A percentile compares a stretch with the other conserved stretches of the same genome.
phyloP scores from a whole-genome alignment of 2,113 vertebrate species.

The Nannospalax galili region DNA sequence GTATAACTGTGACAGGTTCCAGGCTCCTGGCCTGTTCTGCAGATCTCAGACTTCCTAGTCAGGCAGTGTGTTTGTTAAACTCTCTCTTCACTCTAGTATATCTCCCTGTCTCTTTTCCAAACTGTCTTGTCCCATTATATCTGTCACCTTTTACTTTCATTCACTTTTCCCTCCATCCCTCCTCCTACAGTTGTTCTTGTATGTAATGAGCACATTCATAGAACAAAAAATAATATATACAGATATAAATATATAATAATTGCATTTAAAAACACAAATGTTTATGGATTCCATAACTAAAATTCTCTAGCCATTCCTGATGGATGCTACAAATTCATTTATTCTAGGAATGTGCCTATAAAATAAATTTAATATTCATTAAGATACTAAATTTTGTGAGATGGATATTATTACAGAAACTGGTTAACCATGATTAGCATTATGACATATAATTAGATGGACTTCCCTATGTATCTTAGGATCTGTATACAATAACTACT shows the following conservation, averaged over 20 bases:
- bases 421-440: neutral
- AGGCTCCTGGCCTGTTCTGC: neutral
- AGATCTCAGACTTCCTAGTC: neutral
- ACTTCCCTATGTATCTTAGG: no score
- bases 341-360: no score
- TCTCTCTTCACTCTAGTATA: neutral
- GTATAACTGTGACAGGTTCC: neutral
- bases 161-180: no score
- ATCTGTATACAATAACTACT: neutral
- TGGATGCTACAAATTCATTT: neutral
- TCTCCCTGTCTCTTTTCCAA: neutral
- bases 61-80: neutral
- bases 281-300: neutral
- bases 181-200: neutral
- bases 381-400: neutral
- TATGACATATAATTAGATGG: neutral
- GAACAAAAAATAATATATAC: neutral
- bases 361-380: no score
- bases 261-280: neutral
- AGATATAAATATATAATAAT: neutral
- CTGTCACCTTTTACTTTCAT: neutral
- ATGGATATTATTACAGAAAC: no score
- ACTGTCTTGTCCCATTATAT: no score
- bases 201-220: neutral
- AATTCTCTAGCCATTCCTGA: neutral